Percentiles rank a stretch among this genome's conserved stretches.
Conservation (phyloP, 2,888 invertebrate species). For the Heliconius ismenius region DNA sequence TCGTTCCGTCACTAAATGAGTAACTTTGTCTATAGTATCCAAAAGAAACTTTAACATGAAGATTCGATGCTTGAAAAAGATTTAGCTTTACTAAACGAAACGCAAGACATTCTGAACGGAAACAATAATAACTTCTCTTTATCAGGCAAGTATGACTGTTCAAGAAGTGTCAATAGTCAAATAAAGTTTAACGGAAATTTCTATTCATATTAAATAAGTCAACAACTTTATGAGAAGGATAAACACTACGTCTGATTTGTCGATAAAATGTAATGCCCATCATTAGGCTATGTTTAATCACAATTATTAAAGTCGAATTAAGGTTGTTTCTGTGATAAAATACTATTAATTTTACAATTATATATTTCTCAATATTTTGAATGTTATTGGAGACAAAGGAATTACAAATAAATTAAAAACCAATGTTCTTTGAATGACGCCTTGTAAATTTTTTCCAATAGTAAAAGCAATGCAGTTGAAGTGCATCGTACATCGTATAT, state of each 20-base stretch:
- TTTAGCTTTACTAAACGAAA: background rate
- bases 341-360: conserved; percentile 5
- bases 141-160: background rate
- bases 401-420: conserved; percentile 7
- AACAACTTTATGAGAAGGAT: background rate
- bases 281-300: conserved; percentile 8
- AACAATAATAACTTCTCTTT: background rate
- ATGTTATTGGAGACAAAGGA: background rate
- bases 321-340: conserved; percentile 2
- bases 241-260: background rate
- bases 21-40: too few relatives aligned
- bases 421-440: background rate
- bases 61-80: too few relatives aligned
- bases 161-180: background rate
- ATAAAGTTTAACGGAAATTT: background rate
- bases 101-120: background rate
- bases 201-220: background rate
- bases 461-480: background rate
- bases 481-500: background rate
- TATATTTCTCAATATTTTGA: background rate
- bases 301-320: conserved; percentile 17
- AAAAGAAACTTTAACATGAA: too few relatives aligned
- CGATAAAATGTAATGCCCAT: conserved; percentile 1
- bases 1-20: background rate
- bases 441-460: background rate